A percentile compares a stretch with the other conserved stretches of the same genome.
These are phyloP conservation scores for Ceratina australensis DNA, from an alignment of 1,140 invertebrate species.

Conservation along the genomic window DNA sequence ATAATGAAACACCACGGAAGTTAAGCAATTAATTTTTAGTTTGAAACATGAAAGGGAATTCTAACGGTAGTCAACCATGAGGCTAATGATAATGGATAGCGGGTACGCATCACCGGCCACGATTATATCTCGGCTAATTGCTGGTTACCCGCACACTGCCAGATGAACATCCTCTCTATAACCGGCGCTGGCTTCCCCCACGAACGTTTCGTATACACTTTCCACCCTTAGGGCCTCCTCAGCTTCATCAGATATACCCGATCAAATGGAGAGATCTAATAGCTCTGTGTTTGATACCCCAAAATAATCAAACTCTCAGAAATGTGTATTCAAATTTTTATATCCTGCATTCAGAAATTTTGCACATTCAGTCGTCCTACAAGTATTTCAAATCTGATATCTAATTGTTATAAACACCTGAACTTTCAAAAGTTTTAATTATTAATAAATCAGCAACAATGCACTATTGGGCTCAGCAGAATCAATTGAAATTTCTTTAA, in stretches of 20 bases:
- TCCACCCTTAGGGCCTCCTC: not conserved
- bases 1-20: too few relatives aligned
- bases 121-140: slow-evolving; percentile 62
- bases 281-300: not conserved
- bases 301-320: not conserved
- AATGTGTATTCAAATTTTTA: not conserved
- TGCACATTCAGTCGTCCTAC: too few relatives aligned
- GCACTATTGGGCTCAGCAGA: too few relatives aligned
- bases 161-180: slow-evolving; percentile 21
- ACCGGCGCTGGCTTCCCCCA: slow-evolving; percentile 4
- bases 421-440: too few relatives aligned
- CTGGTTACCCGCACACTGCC: slow-evolving; percentile 46
- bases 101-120: slow-evolving; percentile 38
- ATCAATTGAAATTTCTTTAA: too few relatives aligned
- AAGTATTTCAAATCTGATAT: too few relatives aligned
- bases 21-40: too few relatives aligned
- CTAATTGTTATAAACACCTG: too few relatives aligned
- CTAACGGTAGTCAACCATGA: not conserved
- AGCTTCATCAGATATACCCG: not conserved
- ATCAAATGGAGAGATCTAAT: not conserved
- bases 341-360: too few relatives aligned
- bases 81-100: slow-evolving; percentile 51
- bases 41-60: not conserved
- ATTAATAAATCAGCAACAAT: too few relatives aligned
- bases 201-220: not conserved